These are phyloP conservation scores for Carterocephalus palaemon DNA, from an alignment of 2,888 invertebrate species.

Conservation along the genomic window DNA sequence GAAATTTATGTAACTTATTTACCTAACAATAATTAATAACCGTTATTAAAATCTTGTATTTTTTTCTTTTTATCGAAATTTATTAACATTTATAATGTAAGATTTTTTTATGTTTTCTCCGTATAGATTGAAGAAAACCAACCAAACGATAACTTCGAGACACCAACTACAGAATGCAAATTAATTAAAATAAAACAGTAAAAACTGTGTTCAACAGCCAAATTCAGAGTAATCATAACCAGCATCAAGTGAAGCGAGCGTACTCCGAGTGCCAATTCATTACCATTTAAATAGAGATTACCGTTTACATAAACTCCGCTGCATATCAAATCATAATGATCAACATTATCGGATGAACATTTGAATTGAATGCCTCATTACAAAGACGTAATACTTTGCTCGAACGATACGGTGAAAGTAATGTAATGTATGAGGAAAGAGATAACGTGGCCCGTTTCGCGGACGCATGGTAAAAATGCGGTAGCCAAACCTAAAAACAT, in stretches of 20 bases:
- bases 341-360: slow-evolving; percentile 31
- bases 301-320: slow-evolving; percentile 28
- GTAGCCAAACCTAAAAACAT: slow-evolving; percentile 56
- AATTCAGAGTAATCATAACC: slow-evolving; percentile 19
- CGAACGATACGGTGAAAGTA: slow-evolving; percentile 21
- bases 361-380: slow-evolving; percentile 34
- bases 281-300: slow-evolving; percentile 30
- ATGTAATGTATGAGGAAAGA: slow-evolving; percentile 25
- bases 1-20: too few species aligned
- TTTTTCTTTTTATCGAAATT: too few species aligned
- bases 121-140: too few species aligned
- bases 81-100: too few species aligned
- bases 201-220: slow-evolving; percentile 9
- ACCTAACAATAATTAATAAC: too few species aligned
- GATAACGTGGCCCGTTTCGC: slow-evolving; percentile 17
- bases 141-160: too few species aligned
- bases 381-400: slow-evolving; percentile 32
- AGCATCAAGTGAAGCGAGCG: slow-evolving; percentile 16
- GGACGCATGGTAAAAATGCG: slow-evolving; percentile 48
- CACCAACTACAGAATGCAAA: slow-evolving; percentile 7
- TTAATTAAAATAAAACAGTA: slow-evolving; percentile 21
- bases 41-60: too few species aligned
- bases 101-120: too few species aligned
- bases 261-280: slow-evolving; percentile 25
- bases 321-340: slow-evolving; percentile 32